Percentiles rank a stretch among this genome's conserved stretches.
Evolutionary conservation across 1,140 invertebrate genomes (phyloP).

Genomic region (Gryon sp.): DNA sequence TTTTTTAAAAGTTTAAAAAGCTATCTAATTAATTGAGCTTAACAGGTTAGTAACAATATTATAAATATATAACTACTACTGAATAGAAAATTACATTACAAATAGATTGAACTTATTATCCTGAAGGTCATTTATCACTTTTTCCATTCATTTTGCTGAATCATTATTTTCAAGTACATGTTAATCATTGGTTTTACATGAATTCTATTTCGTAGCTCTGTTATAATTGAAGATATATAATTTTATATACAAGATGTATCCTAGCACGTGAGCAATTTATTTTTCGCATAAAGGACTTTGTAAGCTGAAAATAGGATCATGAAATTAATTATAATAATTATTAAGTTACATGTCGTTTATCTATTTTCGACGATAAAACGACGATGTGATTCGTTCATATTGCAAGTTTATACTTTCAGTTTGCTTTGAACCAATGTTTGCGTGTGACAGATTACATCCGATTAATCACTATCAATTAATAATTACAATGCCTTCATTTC

Average conservation of each 20-base stretch:
- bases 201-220: too few species aligned
- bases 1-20: too few species aligned
- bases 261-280: conserved; percentile 11
- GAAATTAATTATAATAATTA: conserved; percentile 44
- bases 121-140: too few species aligned
- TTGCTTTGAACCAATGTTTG: conserved; percentile 27
- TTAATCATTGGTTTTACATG: background rate
- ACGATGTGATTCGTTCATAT: too few species aligned
- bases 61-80: too few species aligned
- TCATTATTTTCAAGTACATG: too few species aligned
- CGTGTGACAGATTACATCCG: conserved; percentile 36
- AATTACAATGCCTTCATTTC: conserved; percentile 41
- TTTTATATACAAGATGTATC: conserved; percentile 3
- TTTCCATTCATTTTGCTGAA: too few species aligned
- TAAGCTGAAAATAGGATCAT: conserved; percentile 29
- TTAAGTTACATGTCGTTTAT: conserved; percentile 24
- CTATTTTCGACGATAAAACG: conserved; percentile 19
- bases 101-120: too few species aligned
- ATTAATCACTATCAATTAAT: conserved; percentile 30
- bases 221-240: conserved; percentile 6
- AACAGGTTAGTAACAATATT: too few species aligned
- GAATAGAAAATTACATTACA: too few species aligned
- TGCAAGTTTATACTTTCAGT: conserved; percentile 11
- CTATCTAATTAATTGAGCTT: too few species aligned
- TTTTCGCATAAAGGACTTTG: conserved; percentile 20